Conservation (phyloP, 1,140 invertebrate genomes). For the Luehdorfia chinensis region DNA sequence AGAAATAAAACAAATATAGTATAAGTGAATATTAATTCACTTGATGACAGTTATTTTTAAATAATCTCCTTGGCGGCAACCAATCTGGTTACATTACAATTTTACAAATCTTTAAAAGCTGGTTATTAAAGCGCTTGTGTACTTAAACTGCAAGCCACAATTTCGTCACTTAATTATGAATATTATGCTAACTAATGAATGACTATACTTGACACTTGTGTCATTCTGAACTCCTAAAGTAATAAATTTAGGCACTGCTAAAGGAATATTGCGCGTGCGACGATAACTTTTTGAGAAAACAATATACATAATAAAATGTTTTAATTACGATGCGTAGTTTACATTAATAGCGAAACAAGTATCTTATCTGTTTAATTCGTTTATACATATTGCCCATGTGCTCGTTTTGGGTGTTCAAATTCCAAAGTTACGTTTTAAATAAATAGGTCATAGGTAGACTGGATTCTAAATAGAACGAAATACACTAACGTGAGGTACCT, state of each 20-base stretch:
- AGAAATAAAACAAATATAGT: too few species aligned
- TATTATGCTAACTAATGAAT: too few species aligned
- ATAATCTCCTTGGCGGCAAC: too few species aligned
- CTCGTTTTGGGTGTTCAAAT: slow-evolving; percentile 1
- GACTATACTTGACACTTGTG: background rate
- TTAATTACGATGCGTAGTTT: slow-evolving; percentile 11
- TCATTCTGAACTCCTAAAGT: background rate
- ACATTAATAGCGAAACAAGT: slow-evolving; percentile 5
- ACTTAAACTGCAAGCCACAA: background rate
- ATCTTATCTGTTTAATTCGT: slow-evolving; percentile 10
- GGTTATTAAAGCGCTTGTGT: too few species aligned
- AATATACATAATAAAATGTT: slow-evolving; percentile 1
- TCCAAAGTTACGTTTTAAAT: background rate
- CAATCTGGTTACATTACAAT: too few species aligned
- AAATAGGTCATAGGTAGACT: background rate
- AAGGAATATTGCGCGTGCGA: slow-evolving; percentile 1
- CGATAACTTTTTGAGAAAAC: background rate
- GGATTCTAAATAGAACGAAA: too few species aligned
- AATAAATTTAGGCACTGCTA: slow-evolving; percentile 8
- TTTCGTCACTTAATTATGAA: background rate
- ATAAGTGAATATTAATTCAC: too few species aligned
- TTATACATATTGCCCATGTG: background rate
- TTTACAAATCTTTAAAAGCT: too few species aligned
- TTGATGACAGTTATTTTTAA: too few species aligned
- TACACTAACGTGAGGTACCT: background rate